Evolutionary conservation across 2,797 vertebrate species (phyloP).

Genomic region (Staurois parvus): DNA sequence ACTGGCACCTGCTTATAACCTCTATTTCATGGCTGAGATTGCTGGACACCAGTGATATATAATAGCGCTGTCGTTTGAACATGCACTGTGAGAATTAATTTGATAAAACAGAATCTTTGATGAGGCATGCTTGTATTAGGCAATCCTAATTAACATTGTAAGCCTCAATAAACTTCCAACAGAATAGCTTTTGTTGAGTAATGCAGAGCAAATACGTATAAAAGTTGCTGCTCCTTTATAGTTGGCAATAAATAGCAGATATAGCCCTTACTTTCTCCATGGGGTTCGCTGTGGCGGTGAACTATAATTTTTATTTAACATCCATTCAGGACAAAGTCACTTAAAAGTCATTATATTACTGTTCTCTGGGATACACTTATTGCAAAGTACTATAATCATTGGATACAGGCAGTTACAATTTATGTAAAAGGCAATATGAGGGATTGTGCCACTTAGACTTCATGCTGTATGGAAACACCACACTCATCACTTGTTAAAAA

Average conservation of each 20-base stretch:
- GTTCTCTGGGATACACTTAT: not conserved
- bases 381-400: too few relatives aligned
- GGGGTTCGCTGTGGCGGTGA: not conserved
- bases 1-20: slow-evolving; percentile 44
- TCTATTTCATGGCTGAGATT: slow-evolving; percentile 49
- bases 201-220: slow-evolving; percentile 20
- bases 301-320: slow-evolving; percentile 12
- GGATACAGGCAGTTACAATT: too few relatives aligned
- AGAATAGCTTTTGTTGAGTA: slow-evolving; percentile 47
- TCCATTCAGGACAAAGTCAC: slow-evolving; percentile 13
- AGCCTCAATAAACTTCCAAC: slow-evolving; percentile 43
- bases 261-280: not conserved
- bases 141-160: slow-evolving; percentile 60
- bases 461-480: too few relatives aligned
- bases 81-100: slow-evolving; percentile 19
- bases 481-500: too few relatives aligned
- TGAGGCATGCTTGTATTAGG: not conserved
- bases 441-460: too few relatives aligned
- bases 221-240: slow-evolving; percentile 20
- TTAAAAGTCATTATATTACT: slow-evolving; percentile 22
- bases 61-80: slow-evolving; percentile 21
- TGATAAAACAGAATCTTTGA: slow-evolving; percentile 49
- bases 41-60: slow-evolving; percentile 22
- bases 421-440: too few relatives aligned
- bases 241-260: slow-evolving; percentile 12